phyloP scores from a whole-genome alignment of 2,888 invertebrate species.

The Abrostola tripartita region DNA sequence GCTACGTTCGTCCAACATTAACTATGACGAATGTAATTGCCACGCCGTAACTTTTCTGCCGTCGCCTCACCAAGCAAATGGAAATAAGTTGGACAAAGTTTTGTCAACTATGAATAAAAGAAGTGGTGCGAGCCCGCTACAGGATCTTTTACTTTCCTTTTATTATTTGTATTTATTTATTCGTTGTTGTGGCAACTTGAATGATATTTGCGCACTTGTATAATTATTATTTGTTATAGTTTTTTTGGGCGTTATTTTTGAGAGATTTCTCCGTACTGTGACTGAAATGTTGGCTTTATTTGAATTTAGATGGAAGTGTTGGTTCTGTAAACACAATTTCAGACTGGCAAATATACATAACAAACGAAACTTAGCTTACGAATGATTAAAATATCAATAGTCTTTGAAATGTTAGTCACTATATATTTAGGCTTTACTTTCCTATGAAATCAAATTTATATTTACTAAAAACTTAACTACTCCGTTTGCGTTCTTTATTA shows the following conservation, averaged over 20 bases:
- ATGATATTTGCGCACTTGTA: conserved; percentile 43
- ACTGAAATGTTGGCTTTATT: neutral
- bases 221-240: conserved; percentile 35
- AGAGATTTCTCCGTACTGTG: neutral
- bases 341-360: too few species aligned
- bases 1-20: conserved; percentile 29
- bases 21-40: conserved; percentile 63
- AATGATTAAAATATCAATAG: too few species aligned
- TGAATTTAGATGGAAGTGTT: neutral
- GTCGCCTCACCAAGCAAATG: conserved; percentile 60
- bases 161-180: conserved; percentile 57
- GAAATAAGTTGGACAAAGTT: conserved; percentile 68
- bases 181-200: conserved; percentile 52
- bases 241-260: conserved; percentile 15
- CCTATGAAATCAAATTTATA: too few species aligned
- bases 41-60: conserved; percentile 58
- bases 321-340: neutral
- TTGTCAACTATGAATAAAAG: conserved; percentile 66
- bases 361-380: too few species aligned
- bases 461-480: too few species aligned
- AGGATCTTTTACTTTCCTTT: conserved; percentile 46
- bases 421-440: too few species aligned
- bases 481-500: too few species aligned
- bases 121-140: conserved; percentile 47
- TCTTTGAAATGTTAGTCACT: too few species aligned